Base-by-base conservation (phyloP, 2,888 invertebrate species). In the Ferrisia virgata region DNA sequence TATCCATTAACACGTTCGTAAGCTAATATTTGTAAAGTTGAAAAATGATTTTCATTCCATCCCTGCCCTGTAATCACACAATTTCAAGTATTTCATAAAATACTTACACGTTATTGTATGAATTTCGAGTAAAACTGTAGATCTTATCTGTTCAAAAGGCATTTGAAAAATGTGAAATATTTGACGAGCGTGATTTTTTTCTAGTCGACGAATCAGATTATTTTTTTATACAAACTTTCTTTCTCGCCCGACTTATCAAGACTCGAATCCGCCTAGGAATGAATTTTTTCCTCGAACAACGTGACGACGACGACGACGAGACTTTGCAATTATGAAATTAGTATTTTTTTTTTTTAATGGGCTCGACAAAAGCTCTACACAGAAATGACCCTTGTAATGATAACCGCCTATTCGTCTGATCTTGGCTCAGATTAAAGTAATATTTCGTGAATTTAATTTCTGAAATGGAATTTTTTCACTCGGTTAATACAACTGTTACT, bases 91-190 rank as follows among this genome's bases (percentile, higher is more conserved):
- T 5, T 53, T 53, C 18, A 53, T 53, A 53, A 22, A n/a, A n/a
- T n/a, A n/a, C n/a, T n/a, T n/a, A n/a, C n/a, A n/a, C n/a, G n/a
- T n/a, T n/a, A n/a, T n/a, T n/a, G n/a, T n/a, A n/a, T n/a, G n/a
- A n/a, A n/a, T n/a, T 53, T 53, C 53, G 53, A 8, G 53, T 13
- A 18, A 25, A 28, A 64, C 28, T 64, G 9, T 3, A 64, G 58
- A 64, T 64, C 28, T 64, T 64, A 64, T 64, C 58, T 25, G 58
- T 28, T 64, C 28, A 9, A 64, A 64, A 47, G 47, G 58, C 11
- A 28, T 64, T 64, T 28, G 58, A 64, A 64, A 64, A 64, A 64
- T 64, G 11, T 64, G 58, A 64, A 64, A 64, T 64, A 64, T 64
- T 64, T 13, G 58, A 64, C 58, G 58, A 64, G 58, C 58, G 58